phyloP scores from a whole-genome alignment of 2,113 vertebrate species.

The Neoarius graeffei region DNA sequence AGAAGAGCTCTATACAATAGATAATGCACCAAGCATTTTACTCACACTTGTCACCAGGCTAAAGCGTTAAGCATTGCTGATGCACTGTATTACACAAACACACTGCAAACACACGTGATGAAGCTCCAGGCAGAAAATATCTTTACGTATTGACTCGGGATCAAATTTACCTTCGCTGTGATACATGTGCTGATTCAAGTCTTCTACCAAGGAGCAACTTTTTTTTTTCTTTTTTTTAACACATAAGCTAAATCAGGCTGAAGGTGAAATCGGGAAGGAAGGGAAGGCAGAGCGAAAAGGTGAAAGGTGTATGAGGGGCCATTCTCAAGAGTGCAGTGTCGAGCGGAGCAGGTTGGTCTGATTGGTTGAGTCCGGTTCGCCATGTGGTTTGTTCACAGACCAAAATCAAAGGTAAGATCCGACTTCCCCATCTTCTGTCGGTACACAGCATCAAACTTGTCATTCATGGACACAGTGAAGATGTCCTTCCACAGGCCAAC shows the following conservation, averaged over 20 bases:
- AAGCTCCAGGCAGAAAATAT: not conserved
- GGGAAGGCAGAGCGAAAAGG: not conserved
- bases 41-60: slow-evolving; percentile 35
- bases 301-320: not conserved
- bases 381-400: slow-evolving; percentile 73
- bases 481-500: slow-evolving; percentile 97
- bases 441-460: slow-evolving; percentile 93
- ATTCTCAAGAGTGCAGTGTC: slow-evolving; percentile 19
- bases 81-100: slow-evolving; percentile 36
- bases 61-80: slow-evolving; percentile 38
- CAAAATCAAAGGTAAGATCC: slow-evolving; percentile 92
- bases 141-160: slow-evolving; percentile 4
- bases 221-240: not conserved
- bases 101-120: slow-evolving; percentile 32
- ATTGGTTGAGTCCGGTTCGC: slow-evolving; percentile 29
- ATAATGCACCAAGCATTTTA: slow-evolving; percentile 36
- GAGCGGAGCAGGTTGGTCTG: slow-evolving; percentile 35
- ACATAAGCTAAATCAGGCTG: slow-evolving; percentile 19
- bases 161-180: not conserved
- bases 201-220: slow-evolving; percentile 15
- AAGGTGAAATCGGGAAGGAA: not conserved
- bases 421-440: slow-evolving; percentile 98
- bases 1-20: slow-evolving; percentile 47
- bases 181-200: slow-evolving; percentile 31
- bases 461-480: slow-evolving; percentile 99